Base-by-base conservation (phyloP, 2,888 invertebrate species). In the Caenorhabditis sp. region DNA sequence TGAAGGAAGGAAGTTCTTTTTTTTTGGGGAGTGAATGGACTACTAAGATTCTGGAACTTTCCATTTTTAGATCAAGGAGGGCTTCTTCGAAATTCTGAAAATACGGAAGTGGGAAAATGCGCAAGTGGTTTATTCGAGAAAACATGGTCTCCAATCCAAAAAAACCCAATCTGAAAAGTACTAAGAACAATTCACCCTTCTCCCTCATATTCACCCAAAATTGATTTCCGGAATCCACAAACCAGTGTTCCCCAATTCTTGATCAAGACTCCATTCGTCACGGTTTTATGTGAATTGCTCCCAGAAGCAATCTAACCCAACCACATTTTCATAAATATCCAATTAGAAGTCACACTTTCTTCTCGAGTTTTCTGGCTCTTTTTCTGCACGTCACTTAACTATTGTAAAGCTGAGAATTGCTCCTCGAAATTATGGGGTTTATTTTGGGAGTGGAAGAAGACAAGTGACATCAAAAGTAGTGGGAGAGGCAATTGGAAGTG, bases 271-370 rank as follows among this genome's bases (percentile, higher is more conserved):
- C 19, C 6, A 47, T 47, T 47, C 19, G 19, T 47, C 47, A 47
- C 19, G 10, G n/a, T 54, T 54, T 54, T 26, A 26, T 54, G 54
- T 26, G 54, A 54, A 54, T 54, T 54, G 6, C 26, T 16, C n/a
- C 22, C n/a, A 41, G 19, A 41, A 24, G 14, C 24, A 61, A 61
- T 35, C 35, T 61, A 38, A 19, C 49, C 41, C 22, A 64, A 47
- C 51, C 66, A 49, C 22, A 22, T 51, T 66, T 49, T 31, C 49
- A 66, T 66, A 49, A 66, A 66, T 66, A 66, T 26, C 66, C 66
- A 22, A 66, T 66, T 51, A 66, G 66, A 66, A 51, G 49, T 49
- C 35, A 51, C 49, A 19, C 16, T 28, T n/a, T 47, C 24, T 63
- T 63, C 16, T 59, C 38, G 10, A 19, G 22, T 24, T 26, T 63